Base-by-base conservation (phyloP, 2,888 invertebrate species). In the Microdon myrmicae region DNA sequence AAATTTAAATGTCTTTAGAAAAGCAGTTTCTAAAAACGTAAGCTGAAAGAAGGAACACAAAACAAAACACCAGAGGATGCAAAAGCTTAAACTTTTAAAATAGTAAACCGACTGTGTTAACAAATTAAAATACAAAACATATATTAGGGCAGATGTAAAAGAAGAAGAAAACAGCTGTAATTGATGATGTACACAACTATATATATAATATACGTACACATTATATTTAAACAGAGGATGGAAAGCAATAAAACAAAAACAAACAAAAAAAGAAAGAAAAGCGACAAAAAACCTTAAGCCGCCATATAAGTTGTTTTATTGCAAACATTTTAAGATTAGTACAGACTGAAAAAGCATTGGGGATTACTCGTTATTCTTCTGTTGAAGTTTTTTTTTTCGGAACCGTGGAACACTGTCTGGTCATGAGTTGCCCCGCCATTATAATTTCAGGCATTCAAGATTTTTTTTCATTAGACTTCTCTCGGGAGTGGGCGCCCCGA, bases 81-180 rank as follows among this genome's bases (percentile, higher is more conserved):
- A 13, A 13, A 37, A 39, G 48, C 49, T 48, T 44, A 37, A 35
- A 13, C 4, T n/a, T 9, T 28, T 43, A 8, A 9, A 32, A 22
- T 32, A 35, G 39, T 41, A 59, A 41, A 39, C 34, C 39, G 56
- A 45, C 61, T 61, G 61, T 61, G 61, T 61, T 56, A 64, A 49
- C 41, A 10, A 54, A 55, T 22, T n/a, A 41, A 28, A 47, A 47
- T 47, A 47, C 45, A 45, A 54, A 47, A 12, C 17, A 38, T n/a
- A 28, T 19, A 14, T 19, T 34, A 37, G 29, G 9, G 19, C 25
- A 35, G 37, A 14, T 20, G 13, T 17, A 29, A 29, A 23, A 19
- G 32, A 38, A 7, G 13, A 39, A 39, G 35, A 39, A 56, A 35
- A 49, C 8, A 9, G 41, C 44, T 34, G 34, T 22, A 55, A 23